phyloP scores from a whole-genome alignment of 2,797 vertebrate species.

The Sarcoramphus papa region DNA sequence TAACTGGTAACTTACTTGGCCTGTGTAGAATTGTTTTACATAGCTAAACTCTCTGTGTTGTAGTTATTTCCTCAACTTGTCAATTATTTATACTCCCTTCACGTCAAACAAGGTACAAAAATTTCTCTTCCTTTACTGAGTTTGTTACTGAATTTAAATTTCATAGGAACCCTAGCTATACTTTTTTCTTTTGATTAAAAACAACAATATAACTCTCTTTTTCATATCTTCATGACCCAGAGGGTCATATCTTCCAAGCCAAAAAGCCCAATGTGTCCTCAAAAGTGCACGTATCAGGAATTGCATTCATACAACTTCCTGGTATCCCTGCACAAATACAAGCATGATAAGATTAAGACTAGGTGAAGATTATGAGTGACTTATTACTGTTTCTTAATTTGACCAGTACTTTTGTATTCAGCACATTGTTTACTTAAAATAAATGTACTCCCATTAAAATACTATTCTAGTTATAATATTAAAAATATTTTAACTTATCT shows the following conservation, averaged over 20 bases:
- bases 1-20: not conserved
- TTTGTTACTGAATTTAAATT: not conserved
- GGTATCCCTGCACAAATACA: not conserved
- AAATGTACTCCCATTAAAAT: conserved; percentile 8
- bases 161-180: not conserved
- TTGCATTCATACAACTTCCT: not conserved
- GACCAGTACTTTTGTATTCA: not conserved
- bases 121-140: not conserved
- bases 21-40: not conserved
- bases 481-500: conserved; percentile 39
- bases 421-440: not conserved
- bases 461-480: not conserved
- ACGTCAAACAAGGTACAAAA: not conserved
- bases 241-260: not conserved
- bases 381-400: not conserved
- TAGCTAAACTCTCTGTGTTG: not conserved
- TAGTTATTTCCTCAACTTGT: not conserved
- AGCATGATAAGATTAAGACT: not conserved
- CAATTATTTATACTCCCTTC: not conserved
- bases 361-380: not conserved
- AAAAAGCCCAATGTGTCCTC: not conserved
- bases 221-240: not conserved
- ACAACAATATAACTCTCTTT: not conserved
- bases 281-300: not conserved
- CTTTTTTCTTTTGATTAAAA: not conserved